phyloP scores from a whole-genome alignment of 2,888 invertebrate species.

The Ctenicera cuprea region DNA sequence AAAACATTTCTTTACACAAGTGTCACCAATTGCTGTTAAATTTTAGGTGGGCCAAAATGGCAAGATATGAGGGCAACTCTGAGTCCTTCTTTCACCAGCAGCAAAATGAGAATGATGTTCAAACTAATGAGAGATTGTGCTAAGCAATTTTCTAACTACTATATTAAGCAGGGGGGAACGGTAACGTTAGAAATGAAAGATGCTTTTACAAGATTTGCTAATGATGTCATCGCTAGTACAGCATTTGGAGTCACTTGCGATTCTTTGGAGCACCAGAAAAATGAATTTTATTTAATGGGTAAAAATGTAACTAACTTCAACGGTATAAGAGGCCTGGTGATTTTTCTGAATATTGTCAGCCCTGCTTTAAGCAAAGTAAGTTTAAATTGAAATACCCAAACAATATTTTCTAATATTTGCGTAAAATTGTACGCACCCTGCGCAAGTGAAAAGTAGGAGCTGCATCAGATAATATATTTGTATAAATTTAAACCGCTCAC shows the following conservation, averaged over 20 bases:
- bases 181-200: slow-evolving; percentile 56
- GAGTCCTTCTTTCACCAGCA: slow-evolving; percentile 34
- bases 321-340: neutral
- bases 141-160: neutral
- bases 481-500: too few relatives aligned
- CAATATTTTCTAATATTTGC: too few relatives aligned
- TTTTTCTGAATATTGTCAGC: neutral
- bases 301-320: neutral
- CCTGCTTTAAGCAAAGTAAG: neutral
- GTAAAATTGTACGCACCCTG: too few relatives aligned
- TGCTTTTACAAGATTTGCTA: slow-evolving; percentile 65
- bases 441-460: too few relatives aligned
- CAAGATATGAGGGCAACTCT: slow-evolving; percentile 6
- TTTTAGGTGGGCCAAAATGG: slow-evolving; percentile 2
- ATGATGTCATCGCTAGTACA: slow-evolving; percentile 66
- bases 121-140: neutral
- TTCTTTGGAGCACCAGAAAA: slow-evolving; percentile 61
- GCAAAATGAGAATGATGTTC: slow-evolving; percentile 27
- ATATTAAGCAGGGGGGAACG: neutral
- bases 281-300: slow-evolving; percentile 62
- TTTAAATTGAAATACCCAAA: neutral
- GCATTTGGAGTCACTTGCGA: slow-evolving; percentile 67
- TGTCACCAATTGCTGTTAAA: too few relatives aligned
- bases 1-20: too few relatives aligned
- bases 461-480: too few relatives aligned